Evolutionary conservation across 2,113 vertebrate species (phyloP), one percentile per base, ranked within the genome.

Genomic region (Cyrtonyx montezumae): DNA sequence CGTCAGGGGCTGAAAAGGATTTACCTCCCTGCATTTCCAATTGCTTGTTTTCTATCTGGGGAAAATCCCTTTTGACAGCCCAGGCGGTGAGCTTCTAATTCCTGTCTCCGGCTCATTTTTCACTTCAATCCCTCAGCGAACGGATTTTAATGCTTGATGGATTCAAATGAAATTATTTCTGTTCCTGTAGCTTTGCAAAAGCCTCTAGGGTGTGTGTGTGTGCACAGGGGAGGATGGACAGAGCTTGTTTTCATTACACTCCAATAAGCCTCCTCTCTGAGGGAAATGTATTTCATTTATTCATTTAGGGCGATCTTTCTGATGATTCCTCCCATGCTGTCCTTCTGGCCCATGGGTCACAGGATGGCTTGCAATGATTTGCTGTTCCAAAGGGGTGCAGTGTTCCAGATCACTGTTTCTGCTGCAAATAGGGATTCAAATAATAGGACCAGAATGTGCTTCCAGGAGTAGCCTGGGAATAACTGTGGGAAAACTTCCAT

Each of bases 91-190:
- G 94, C 95, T 94, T 94, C 97, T 97, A 97, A 97, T 96, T 96
- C 96, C 96, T 77, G 83, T 96, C 96, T 95, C 90, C 16, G 1
- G 96, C 93, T 97, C 97, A 97, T 97, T 97, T 97, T 97, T 96
- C 95, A 96, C 94, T 96, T 93, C 96, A 97, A 79, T 97, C 97
- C 91, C 96, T 95, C 76, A 79, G 93, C 2, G 79, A 97, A 96
- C 40, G 86, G 97, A 96, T 96, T 97, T 97, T 97, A 97, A 97
- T 96, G 96, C 97, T 97, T 97, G 96, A 97, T 96, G 96, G 96
- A 97, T 97, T 96, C 97, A 96, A 95, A 96, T 84, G 21, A 97
- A 96, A 97, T 97, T 96, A 97, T 97, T 97, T 97, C 92, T 42
- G 16, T 96, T 96, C 92, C 93, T 75, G 69, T 96, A 94, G 97